These are phyloP conservation scores for Crenuchus spilurus DNA, from an alignment of 2,797 vertebrate species.

Conservation along the genomic window DNA sequence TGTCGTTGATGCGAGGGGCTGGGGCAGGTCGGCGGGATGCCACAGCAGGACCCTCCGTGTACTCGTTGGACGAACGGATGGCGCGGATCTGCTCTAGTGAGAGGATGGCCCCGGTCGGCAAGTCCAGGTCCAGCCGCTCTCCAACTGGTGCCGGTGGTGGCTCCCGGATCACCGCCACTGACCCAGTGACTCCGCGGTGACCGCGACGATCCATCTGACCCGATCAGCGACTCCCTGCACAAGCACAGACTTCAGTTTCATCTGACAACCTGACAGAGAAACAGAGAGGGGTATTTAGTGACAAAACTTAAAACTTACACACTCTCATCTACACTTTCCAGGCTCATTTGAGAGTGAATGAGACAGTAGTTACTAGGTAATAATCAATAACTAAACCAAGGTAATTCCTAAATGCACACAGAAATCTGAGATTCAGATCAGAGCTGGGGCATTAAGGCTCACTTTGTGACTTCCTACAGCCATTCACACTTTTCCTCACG, in stretches of 20 bases:
- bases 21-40: conserved; percentile 72
- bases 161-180: conserved; percentile 89
- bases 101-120: conserved; percentile 85
- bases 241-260: conserved; percentile 91
- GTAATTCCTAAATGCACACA: too few species aligned
- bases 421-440: too few species aligned
- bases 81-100: conserved; percentile 97
- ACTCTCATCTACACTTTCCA: too few species aligned
- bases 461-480: not conserved
- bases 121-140: conserved; percentile 85
- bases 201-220: conserved; percentile 95
- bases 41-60: conserved; percentile 88
- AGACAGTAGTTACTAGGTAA: not conserved
- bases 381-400: too few species aligned
- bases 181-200: conserved; percentile 88
- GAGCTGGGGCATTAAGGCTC: not conserved
- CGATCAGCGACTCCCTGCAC: conserved; percentile 89
- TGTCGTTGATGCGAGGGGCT: conserved; percentile 81
- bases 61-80: conserved; percentile 93
- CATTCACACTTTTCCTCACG: not conserved
- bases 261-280: conserved; percentile 76
- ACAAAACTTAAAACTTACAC: not conserved
- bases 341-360: too few species aligned
- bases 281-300: not conserved
- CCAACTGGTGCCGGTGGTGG: conserved; percentile 85